phyloP scores from a whole-genome alignment of 2,888 invertebrate genomes.

The Epistrophe eligans region DNA sequence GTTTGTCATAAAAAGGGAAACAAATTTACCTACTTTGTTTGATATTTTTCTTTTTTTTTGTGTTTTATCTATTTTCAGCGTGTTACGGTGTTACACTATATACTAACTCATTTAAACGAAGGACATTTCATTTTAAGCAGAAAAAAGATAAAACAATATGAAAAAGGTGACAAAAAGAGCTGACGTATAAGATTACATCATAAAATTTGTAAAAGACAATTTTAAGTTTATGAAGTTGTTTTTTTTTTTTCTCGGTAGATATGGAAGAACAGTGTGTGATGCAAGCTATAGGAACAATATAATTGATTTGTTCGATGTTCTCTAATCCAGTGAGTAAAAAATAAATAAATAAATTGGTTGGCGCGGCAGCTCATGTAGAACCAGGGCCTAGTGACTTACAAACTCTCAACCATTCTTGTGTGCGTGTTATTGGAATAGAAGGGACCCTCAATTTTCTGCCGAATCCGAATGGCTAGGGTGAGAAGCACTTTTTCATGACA shows the following conservation, averaged over 20 bases:
- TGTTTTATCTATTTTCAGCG: background rate
- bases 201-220: constrained; percentile 15
- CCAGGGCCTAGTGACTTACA: too few relatives aligned
- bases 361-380: too few relatives aligned
- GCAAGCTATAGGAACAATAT: background rate
- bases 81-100: background rate
- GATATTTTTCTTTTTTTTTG: constrained; percentile 10
- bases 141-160: constrained; percentile 16
- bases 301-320: too few relatives aligned
- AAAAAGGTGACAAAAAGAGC: constrained; percentile 27
- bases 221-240: constrained; percentile 2
- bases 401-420: too few relatives aligned
- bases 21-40: constrained; percentile 18
- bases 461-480: too few relatives aligned
- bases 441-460: too few relatives aligned
- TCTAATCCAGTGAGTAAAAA: too few relatives aligned
- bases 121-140: constrained; percentile 35
- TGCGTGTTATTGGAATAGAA: too few relatives aligned
- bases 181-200: constrained; percentile 8
- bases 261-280: background rate
- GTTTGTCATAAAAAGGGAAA: constrained; percentile 51
- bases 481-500: too few relatives aligned
- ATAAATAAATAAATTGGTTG: too few relatives aligned
- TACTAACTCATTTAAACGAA: constrained; percentile 18
- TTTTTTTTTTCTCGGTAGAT: background rate